A percentile compares a stretch with the other conserved stretches of the same genome.
These are phyloP conservation scores for Pissodes strobi DNA, from an alignment of 1,140 invertebrate species.

Conservation along the genomic window DNA sequence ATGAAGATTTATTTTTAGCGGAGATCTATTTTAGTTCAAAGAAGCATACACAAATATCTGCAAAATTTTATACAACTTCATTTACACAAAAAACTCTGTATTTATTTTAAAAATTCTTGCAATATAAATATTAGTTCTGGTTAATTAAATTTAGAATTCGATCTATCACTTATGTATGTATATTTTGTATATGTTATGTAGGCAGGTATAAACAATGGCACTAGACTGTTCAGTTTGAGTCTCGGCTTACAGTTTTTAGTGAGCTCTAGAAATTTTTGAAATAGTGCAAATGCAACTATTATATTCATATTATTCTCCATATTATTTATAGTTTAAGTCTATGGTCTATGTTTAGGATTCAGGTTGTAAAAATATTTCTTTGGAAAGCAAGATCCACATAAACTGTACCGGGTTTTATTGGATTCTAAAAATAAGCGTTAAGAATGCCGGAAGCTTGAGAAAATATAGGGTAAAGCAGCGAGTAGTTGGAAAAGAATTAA, in stretches of 20 bases:
- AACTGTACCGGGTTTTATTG: slow-evolving; percentile 13
- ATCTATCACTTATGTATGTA: too few species aligned
- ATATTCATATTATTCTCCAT: too few species aligned
- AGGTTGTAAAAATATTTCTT: background rate
- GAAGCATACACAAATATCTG: slow-evolving; percentile 50
- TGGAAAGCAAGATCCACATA: slow-evolving; percentile 1
- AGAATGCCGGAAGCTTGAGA: slow-evolving; percentile 7
- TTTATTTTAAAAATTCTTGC: too few species aligned
- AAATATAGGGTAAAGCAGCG: slow-evolving; percentile 10
- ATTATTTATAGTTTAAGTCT: too few species aligned
- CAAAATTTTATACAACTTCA: slow-evolving; percentile 25
- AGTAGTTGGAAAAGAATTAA: too few species aligned
- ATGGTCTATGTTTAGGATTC: too few species aligned
- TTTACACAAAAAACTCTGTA: slow-evolving; percentile 7
- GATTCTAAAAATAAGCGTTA: slow-evolving; percentile 21
- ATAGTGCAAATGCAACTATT: too few species aligned
- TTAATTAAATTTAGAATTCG: too few species aligned
- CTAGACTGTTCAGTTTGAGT: background rate
- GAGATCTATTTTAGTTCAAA: slow-evolving; percentile 49
- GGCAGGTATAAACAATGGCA: slow-evolving; percentile 4
- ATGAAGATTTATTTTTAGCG: slow-evolving; percentile 48
- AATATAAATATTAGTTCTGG: too few species aligned
- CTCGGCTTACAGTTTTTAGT: too few species aligned
- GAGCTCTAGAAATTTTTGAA: too few species aligned
- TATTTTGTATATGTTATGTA: too few species aligned